phyloP scores from a whole-genome alignment of 1,140 invertebrate species.

The Ceratoteleas bidentatus region DNA sequence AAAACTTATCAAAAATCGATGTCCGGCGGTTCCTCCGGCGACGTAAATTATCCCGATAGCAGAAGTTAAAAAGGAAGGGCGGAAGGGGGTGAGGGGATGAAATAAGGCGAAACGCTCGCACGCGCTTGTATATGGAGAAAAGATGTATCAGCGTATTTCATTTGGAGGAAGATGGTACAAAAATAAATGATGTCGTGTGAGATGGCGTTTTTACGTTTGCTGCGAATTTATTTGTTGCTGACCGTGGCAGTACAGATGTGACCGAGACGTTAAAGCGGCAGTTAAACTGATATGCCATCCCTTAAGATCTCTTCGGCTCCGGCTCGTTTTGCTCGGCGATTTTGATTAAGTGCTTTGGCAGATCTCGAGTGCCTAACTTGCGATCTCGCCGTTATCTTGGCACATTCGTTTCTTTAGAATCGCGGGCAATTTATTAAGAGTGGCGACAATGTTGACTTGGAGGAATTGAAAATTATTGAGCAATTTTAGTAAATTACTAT shows the following conservation, averaged over 20 bases:
- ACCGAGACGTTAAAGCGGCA: conserved; percentile 59
- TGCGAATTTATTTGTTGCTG: conserved; percentile 67
- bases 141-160: conserved; percentile 62
- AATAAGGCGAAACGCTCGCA: conserved; percentile 32
- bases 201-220: conserved; percentile 57
- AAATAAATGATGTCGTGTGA: conserved; percentile 59
- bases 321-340: conserved; percentile 46
- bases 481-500: too few relatives aligned
- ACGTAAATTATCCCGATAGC: conserved; percentile 41
- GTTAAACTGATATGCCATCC: conserved; percentile 65
- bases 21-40: conserved; percentile 1
- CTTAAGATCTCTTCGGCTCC: conserved; percentile 55
- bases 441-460: too few relatives aligned
- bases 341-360: conserved; percentile 53
- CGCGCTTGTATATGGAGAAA: conserved; percentile 30
- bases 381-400: conserved; percentile 37
- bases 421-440: too few relatives aligned
- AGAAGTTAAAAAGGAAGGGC: conserved; percentile 8
- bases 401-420: conserved; percentile 16
- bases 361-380: conserved; percentile 38
- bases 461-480: too few relatives aligned
- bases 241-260: conserved; percentile 60
- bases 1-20: conserved; percentile 41
- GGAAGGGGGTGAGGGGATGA: not conserved
- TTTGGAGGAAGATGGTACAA: conserved; percentile 51